Evolutionary conservation across 37 sponge, comb jelly and placozoan species (phyloP).

Genomic region (Agelas oroides): DNA sequence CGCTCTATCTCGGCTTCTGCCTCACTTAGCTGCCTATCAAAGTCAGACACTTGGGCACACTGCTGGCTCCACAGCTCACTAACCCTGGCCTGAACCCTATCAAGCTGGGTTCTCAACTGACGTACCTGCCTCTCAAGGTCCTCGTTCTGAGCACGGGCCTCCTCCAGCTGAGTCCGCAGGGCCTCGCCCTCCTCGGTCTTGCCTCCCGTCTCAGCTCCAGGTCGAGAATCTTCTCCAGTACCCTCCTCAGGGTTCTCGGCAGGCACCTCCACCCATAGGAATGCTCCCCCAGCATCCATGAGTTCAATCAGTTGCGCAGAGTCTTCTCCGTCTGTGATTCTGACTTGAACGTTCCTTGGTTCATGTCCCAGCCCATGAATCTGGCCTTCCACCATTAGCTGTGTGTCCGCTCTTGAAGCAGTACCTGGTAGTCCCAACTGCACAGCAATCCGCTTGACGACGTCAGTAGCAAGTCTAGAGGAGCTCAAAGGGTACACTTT

Average conservation of each 20-base stretch:
- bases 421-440: neutral
- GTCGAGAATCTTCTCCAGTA: neutral
- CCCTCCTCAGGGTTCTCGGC: neutral
- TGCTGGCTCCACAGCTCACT: neutral
- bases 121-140: too few species aligned
- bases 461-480: conserved; percentile 1
- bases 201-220: too few species aligned
- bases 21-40: neutral
- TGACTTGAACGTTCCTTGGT: conserved; percentile 9
- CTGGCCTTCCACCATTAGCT: neutral
- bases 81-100: too few species aligned
- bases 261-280: neutral
- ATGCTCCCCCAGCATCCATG: conserved; percentile 1
- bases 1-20: neutral
- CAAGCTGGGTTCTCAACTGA: too few species aligned
- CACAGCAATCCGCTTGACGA: conserved; percentile 1
- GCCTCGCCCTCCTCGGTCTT: neutral
- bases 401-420: neutral
- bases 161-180: neutral
- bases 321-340: neutral
- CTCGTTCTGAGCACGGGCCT: conserved; percentile 1
- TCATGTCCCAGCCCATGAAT: neutral
- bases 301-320: conserved; percentile 1
- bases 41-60: neutral
- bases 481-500: conserved; percentile 3